Percentiles rank a stretch among this genome's conserved stretches.
Evolutionary conservation across 1,140 invertebrate species (phyloP).

Genomic region (Drosophila hydei): DNA sequence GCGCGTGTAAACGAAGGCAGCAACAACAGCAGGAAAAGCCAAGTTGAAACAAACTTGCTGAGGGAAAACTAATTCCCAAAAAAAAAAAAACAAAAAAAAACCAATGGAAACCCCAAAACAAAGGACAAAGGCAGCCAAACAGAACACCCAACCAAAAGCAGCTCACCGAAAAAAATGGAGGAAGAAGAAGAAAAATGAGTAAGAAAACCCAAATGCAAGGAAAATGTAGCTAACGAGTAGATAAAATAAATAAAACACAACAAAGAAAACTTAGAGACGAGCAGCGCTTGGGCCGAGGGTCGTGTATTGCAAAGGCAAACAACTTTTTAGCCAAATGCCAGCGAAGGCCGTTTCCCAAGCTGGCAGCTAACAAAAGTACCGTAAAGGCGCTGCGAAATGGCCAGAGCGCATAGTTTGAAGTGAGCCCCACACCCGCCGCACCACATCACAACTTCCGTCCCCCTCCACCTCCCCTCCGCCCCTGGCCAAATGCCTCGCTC

Average conservation of each 20-base stretch:
- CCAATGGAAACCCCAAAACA: constrained; percentile 12
- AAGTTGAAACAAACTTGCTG: constrained; percentile 50
- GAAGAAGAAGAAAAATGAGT: constrained; percentile 16
- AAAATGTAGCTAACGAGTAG: constrained; percentile 62
- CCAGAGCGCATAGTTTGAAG: constrained; percentile 25
- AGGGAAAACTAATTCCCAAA: constrained; percentile 56
- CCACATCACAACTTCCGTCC: neutral
- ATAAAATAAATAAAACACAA: constrained; percentile 55
- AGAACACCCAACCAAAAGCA: constrained; percentile 22
- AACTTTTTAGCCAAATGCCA: constrained; percentile 73
- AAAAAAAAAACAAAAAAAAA: constrained; percentile 38
- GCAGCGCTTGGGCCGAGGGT: neutral
- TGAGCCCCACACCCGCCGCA: neutral
- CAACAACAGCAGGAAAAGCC: constrained; percentile 28
- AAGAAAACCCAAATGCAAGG: constrained; percentile 34
- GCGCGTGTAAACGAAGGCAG: constrained; percentile 56
- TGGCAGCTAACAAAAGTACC: constrained; percentile 64
- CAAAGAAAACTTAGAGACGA: constrained; percentile 11
- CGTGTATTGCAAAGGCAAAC: constrained; percentile 60
- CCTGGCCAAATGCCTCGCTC: too few species aligned
- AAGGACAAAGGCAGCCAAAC: constrained; percentile 20
- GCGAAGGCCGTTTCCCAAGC: constrained; percentile 60
- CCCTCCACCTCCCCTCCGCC: neutral
- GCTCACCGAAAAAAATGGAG: constrained; percentile 1
- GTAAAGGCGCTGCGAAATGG: constrained; percentile 50